Evolutionary conservation across 2,113 vertebrate genomes (phyloP), one percentile per base, ranked within the genome.

Genomic region (Condylura cristata): DNA sequence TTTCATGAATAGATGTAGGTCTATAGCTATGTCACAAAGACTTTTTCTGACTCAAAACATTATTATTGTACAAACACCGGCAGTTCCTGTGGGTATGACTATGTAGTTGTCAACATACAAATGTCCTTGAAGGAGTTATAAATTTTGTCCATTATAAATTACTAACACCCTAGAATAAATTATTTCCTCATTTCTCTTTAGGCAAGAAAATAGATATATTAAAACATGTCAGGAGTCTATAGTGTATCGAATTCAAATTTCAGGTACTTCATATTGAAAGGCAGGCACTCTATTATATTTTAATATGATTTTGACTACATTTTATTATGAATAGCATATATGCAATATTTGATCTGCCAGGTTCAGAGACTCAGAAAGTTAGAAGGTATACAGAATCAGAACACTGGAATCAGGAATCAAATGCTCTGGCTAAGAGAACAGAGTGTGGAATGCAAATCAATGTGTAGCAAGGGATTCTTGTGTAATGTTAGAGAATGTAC

Each of bases 31-130:
- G 53, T 89, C 46, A 79, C n/a, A 30, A 78, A 70, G 34, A 0
- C 28, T 41, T 51, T 34, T 85, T 37, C 32, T 83, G 37, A 53
- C 28, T 82, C 58, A 79, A 48, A 18, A 75, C 3, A 75, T 93
- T 71, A 82, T 79, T 91, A 37, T 46, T 48, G 13, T n/a, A 84
- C 8, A 87, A 91, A 96, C 86, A 91, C 80, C 60, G 66, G 68
- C 37, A 70, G 11, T 74, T 56, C 53, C 24, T 95, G 91, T 71
- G 17, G 41, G 83, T 93, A n/a, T 70, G 34, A 37, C n/a, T 79
- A 9, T n/a, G 22, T 5, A 76, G 13, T 94, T 93, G 65, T 76
- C 86, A 66, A 89, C 70, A 79, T n/a, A n/a, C 22, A 71, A 93
- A 75, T 89, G 14, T 71, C 46, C 51, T 89, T 91, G n/a, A 86